These are phyloP conservation scores for Odobenus rosmarus DNA, from an alignment of 2,113 vertebrate species.

Conservation along the genomic window DNA sequence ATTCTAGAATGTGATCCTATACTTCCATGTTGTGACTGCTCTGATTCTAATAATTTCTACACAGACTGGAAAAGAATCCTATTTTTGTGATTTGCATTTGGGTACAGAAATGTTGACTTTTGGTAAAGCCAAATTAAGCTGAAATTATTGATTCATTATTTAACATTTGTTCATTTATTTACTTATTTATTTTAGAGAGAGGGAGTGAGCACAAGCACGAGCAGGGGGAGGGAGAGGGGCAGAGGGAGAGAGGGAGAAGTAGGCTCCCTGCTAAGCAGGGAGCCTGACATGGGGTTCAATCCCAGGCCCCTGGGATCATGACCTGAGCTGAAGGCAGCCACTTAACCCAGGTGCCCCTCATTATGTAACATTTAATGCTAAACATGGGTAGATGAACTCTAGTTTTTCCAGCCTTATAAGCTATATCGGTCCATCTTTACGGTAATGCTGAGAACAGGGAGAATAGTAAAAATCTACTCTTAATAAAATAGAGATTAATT, in stretches of 20 bases:
- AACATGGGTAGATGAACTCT: neutral
- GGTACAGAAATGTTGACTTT: neutral
- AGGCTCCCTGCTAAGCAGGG: neutral
- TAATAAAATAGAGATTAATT: conserved; percentile 3
- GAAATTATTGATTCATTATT: neutral
- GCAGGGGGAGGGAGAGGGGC: neutral
- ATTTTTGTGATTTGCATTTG: neutral
- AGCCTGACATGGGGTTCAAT: neutral
- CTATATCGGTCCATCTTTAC: neutral
- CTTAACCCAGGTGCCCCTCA: neutral
- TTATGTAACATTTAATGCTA: neutral
- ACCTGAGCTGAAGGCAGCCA: neutral
- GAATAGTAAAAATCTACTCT: neutral
- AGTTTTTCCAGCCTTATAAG: neutral
- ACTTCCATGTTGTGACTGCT: neutral
- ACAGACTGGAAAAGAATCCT: neutral
- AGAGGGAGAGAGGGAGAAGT: neutral
- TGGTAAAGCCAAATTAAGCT: conserved; percentile 6
- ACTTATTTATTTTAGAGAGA: neutral
- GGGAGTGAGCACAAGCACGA: neutral
- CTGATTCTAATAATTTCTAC: neutral
- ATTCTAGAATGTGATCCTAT: neutral
- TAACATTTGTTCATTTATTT: neutral
- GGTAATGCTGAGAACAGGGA: neutral
- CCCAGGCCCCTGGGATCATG: neutral